phyloP scores from a whole-genome alignment of 2,113 vertebrate genomes.

The Nyctibius bracteatus region DNA sequence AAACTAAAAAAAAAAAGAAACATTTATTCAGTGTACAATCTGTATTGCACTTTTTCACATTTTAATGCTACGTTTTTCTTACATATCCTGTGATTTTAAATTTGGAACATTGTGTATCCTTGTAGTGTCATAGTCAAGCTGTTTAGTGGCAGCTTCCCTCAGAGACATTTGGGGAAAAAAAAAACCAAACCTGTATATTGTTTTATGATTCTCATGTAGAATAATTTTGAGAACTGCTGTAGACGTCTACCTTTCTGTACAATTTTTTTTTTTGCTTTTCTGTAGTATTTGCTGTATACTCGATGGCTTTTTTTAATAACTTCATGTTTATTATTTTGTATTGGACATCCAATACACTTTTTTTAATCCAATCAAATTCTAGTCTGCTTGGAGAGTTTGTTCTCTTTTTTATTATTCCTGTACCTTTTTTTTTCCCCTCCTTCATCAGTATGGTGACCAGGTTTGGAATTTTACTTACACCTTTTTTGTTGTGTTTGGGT shows the following conservation, averaged over 20 bases:
- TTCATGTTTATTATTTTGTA: constrained; percentile 84
- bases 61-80: constrained; percentile 90
- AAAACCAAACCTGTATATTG: constrained; percentile 63
- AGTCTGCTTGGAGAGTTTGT: constrained; percentile 64
- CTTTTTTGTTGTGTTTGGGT: not conserved
- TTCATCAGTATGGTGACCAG: not conserved
- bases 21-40: constrained; percentile 83
- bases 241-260: constrained; percentile 85
- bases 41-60: constrained; percentile 95
- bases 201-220: constrained; percentile 72
- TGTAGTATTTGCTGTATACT: constrained; percentile 90
- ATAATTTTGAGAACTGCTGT: constrained; percentile 79
- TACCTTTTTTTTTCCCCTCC: not conserved
- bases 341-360: constrained; percentile 83
- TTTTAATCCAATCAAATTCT: constrained; percentile 76
- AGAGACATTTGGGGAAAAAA: not conserved
- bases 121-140: constrained; percentile 83
- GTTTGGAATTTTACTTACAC: not conserved
- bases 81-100: constrained; percentile 89
- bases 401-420: not conserved
- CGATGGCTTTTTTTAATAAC: constrained; percentile 87
- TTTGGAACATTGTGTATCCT: constrained; percentile 85
- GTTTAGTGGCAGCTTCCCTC: constrained; percentile 78
- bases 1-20: constrained; percentile 66
- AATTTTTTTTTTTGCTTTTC: constrained; percentile 87